Base-by-base conservation (phyloP, 1,140 invertebrate species). In the Anthonomus grandis region DNA sequence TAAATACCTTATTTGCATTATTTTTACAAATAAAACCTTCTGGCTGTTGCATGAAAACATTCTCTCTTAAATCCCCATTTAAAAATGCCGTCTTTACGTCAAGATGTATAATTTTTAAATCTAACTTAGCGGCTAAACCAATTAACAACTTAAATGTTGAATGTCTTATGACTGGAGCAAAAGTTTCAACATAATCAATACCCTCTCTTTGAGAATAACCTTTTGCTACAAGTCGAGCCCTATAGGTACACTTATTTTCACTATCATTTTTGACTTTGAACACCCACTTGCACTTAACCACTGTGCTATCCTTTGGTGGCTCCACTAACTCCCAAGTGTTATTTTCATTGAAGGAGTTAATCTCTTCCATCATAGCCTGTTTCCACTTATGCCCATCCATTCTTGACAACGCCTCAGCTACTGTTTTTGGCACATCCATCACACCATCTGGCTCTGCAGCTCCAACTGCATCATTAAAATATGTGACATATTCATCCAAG, bases 41-140 rank as follows among this genome's bases (percentile, higher is more conserved):
- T 25, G 69, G 60, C 52, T n/a, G n/a, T 36, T 65, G 24, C 65
- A 78, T 72, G 48, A 65, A 78, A 1, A 78, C 67, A 18, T 56
- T 63, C 62, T 74, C 68, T 18, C 65, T 45, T 37, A 76, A 53
- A 13, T 56, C 44, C 9, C 67, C 66, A 59, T 74, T 66, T 17
- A 75, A 59, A 57, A 70, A 76, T 8, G 71, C 74, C n/a, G 73
- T 75, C 13, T 56, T 60, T 15, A 75, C 68, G 63, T 74, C 71
- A 25, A 72, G 56, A 53, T 73, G 65, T 2, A 13, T 42, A 5
- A 68, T 60, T 9, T 57, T 52, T 53, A 68, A 51, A 45, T 61
- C 51, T 53, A 65, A 63, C 17, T 64, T 54, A 25, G 62, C 60
- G 22, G 68, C 46, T 39, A 69, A 54, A 12, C 59, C 65, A 39